These are phyloP conservation scores for Aphelinus atriplicis DNA, from an alignment of 1,140 invertebrate species.

Conservation along the genomic window DNA sequence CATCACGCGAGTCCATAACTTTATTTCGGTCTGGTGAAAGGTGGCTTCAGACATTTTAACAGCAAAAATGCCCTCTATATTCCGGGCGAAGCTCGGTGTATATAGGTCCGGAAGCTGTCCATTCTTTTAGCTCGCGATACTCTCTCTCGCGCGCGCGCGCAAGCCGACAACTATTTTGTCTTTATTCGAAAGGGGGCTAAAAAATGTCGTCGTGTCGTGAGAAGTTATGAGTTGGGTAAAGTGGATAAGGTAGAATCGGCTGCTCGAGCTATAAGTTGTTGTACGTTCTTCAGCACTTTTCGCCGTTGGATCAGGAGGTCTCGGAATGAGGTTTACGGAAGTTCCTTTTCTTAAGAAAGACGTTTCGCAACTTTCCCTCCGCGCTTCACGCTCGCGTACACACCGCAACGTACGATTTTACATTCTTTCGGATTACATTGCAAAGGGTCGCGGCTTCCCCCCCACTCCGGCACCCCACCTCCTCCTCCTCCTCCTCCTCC, in stretches of 20 bases:
- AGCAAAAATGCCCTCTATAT: too few species aligned
- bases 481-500: not conserved
- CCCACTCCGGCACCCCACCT: not conserved
- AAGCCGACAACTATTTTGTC: too few species aligned
- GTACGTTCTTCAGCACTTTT: slow-evolving; percentile 27
- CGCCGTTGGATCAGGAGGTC: slow-evolving; percentile 2
- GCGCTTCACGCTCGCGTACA: not conserved
- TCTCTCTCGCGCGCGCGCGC: too few species aligned
- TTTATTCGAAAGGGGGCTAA: too few species aligned
- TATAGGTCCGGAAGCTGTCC: too few species aligned
- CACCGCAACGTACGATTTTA: not conserved
- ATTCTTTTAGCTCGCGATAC: too few species aligned
- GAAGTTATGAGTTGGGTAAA: slow-evolving; percentile 26
- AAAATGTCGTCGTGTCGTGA: not conserved
- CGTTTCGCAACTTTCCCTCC: slow-evolving; percentile 6
- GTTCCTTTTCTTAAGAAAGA: not conserved
- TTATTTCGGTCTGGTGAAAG: too few species aligned
- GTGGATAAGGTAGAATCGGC: slow-evolving; percentile 18
- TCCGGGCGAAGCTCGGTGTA: too few species aligned
- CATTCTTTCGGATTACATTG: not conserved
- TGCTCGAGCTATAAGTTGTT: not conserved
- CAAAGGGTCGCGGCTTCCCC: not conserved
- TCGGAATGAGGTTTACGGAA: slow-evolving; percentile 29
- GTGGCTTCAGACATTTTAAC: too few species aligned
- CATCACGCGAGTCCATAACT: too few species aligned